Evolutionary conservation across 2,888 invertebrate genomes (phyloP).

Genomic region (Lasioglossum morio): DNA sequence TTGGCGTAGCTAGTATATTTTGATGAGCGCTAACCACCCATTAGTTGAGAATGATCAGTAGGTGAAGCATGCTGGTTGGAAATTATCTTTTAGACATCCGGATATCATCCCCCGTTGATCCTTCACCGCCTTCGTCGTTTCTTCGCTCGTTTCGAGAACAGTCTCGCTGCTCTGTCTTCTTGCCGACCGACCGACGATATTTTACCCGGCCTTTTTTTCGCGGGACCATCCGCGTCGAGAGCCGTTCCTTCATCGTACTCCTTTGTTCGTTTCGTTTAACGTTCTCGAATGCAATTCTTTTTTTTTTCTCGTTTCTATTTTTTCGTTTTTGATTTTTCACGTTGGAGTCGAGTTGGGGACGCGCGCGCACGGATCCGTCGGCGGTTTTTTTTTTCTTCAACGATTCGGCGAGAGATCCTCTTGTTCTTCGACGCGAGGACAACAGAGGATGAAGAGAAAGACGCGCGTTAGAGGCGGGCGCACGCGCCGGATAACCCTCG

Average conservation of each 20-base stretch:
- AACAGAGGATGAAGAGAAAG: background rate
- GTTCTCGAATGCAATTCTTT: background rate
- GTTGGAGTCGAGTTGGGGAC: background rate
- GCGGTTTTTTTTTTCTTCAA: background rate
- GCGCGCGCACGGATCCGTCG: background rate
- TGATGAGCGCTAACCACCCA: conserved; percentile 73
- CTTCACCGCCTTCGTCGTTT: conserved; percentile 50
- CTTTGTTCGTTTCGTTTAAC: conserved; percentile 11
- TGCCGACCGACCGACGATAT: conserved; percentile 32
- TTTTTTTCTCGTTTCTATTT: background rate
- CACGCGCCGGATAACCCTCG: background rate
- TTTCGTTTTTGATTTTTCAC: background rate
- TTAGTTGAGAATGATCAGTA: conserved; percentile 78
- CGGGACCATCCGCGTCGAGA: background rate
- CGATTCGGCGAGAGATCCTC: background rate
- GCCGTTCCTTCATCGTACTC: background rate
- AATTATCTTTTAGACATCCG: conserved; percentile 65
- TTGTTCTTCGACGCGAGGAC: background rate
- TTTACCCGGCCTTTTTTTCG: background rate
- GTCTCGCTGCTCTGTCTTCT: conserved; percentile 57
- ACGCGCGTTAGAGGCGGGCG: background rate
- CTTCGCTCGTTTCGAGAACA: conserved; percentile 45
- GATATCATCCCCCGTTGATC: conserved; percentile 39
- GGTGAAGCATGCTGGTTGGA: conserved; percentile 82
- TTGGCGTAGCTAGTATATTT: conserved; percentile 75